Evolutionary conservation across 2,797 vertebrate species (phyloP).

Genomic region (Phylloscopus collybita): DNA sequence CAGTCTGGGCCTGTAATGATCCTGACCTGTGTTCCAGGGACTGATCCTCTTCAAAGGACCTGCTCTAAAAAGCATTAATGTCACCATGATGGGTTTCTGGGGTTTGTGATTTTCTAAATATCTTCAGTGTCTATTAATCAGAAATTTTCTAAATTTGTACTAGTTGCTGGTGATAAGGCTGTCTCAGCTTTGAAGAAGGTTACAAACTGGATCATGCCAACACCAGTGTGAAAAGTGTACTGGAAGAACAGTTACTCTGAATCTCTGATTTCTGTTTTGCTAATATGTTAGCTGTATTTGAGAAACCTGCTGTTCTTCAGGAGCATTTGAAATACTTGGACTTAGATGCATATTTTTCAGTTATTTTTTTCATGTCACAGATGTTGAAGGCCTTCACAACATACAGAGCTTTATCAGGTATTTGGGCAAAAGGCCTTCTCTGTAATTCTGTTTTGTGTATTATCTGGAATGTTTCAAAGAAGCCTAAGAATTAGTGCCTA

Average conservation of each 20-base stretch:
- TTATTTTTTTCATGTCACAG: neutral
- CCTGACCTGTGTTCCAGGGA: neutral
- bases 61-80: neutral
- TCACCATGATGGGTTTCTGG: neutral
- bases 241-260: neutral
- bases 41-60: neutral
- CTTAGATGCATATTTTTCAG: neutral
- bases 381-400: neutral
- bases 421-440: neutral
- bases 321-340: neutral
- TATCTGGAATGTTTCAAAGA: neutral
- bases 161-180: rapidly evolving
- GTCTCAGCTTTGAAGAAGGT: neutral
- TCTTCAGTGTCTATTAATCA: neutral
- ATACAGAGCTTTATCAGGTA: neutral
- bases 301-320: neutral
- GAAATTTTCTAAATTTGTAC: neutral
- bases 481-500: neutral
- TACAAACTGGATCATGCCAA: neutral
- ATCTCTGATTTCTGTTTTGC: neutral
- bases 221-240: neutral
- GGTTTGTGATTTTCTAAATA: neutral
- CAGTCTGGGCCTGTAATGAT: rapidly evolving
- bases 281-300: neutral
- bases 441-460: neutral